Evolutionary conservation across 2,797 vertebrate species (phyloP).

Genomic region (Amblyopsis hoosieri): DNA sequence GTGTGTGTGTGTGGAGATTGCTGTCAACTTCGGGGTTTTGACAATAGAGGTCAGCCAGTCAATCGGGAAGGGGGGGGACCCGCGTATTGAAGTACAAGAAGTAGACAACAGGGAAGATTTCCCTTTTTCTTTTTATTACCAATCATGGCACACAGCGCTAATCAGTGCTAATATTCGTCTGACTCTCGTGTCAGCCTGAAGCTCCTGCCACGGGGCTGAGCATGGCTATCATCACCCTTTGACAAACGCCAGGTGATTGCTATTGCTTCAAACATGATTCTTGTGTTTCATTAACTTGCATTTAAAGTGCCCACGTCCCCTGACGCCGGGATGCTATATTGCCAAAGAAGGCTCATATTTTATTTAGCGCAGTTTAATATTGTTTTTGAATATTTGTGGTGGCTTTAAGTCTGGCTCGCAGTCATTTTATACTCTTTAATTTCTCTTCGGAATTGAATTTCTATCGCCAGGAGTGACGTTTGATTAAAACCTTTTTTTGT

Average conservation of each 20-base stretch:
- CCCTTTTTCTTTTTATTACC: conserved; percentile 47
- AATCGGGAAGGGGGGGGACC: conserved; percentile 53
- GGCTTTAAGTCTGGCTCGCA: conserved; percentile 70
- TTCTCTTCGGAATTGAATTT: conserved; percentile 76
- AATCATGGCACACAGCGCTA: conserved; percentile 55
- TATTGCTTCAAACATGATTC: conserved; percentile 58
- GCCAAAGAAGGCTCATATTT: conserved; percentile 78
- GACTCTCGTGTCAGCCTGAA: conserved; percentile 65
- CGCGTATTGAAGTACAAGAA: neutral
- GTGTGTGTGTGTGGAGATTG: conserved; percentile 70
- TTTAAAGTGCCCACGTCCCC: conserved; percentile 72
- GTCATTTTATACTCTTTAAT: conserved; percentile 73
- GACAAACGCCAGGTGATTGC: conserved; percentile 56
- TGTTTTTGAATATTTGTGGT: conserved; percentile 80
- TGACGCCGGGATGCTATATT: conserved; percentile 69
- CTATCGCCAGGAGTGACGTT: conserved; percentile 64
- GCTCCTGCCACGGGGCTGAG: conserved; percentile 66
- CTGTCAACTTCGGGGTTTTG: conserved; percentile 60
- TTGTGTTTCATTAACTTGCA: conserved; percentile 76
- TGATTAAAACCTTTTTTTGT: conserved; percentile 71
- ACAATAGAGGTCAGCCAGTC: conserved; percentile 72
- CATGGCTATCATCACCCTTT: conserved; percentile 56
- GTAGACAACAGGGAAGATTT: conserved; percentile 39
- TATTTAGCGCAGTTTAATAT: conserved; percentile 79
- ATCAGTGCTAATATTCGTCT: conserved; percentile 64